phyloP scores from a whole-genome alignment of 1,140 invertebrate genomes.

The Macrosteles quadrilineatus region DNA sequence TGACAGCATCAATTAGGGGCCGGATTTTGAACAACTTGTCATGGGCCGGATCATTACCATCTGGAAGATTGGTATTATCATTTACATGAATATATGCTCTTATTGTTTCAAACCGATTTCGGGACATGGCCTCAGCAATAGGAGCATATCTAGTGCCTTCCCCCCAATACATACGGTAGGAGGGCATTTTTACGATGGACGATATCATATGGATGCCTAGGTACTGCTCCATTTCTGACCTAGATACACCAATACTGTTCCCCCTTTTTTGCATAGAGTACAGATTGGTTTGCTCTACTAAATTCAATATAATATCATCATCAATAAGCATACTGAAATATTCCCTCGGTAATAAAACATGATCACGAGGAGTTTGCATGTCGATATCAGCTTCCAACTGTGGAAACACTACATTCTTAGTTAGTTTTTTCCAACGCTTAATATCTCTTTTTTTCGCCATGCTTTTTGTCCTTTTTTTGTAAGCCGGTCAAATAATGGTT shows the following conservation, averaged over 20 bases:
- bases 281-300: not conserved
- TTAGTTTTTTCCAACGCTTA: conserved; percentile 4
- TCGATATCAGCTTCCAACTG: not conserved
- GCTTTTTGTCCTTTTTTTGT: not conserved
- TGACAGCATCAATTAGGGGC: conserved; percentile 38
- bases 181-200: not conserved
- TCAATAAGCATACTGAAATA: not conserved
- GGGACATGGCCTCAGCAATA: not conserved
- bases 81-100: conserved; percentile 45
- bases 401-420: not conserved
- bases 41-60: conserved; percentile 36
- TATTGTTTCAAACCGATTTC: conserved; percentile 48
- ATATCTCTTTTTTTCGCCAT: not conserved
- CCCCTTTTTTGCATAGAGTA: not conserved
- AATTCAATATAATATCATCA: not conserved
- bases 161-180: not conserved
- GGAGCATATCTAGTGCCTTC: not conserved
- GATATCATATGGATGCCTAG: not conserved
- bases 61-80: conserved; percentile 42
- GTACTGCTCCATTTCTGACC: not conserved
- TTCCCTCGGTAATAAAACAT: not conserved
- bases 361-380: not conserved
- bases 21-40: conserved; percentile 17
- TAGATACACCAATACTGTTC: not conserved
- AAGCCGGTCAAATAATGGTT: not conserved